A percentile compares a stretch with the other conserved stretches of the same genome.
Conservation (phyloP, 2,888 invertebrate species). For the Epirrhoe tristata region DNA sequence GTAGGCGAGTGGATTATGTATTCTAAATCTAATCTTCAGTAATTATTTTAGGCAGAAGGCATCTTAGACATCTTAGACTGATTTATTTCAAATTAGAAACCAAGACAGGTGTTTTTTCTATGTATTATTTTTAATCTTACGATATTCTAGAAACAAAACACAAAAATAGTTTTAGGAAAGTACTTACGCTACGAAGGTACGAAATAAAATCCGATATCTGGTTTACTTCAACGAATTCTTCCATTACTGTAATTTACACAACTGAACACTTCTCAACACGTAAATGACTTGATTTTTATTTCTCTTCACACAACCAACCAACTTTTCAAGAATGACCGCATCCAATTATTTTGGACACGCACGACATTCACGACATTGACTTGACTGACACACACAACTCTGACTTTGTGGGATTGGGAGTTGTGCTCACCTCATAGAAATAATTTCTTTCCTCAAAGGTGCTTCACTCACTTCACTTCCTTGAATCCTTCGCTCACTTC, state of each 20-base stretch:
- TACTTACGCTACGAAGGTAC: conserved; percentile 92
- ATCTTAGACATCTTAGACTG: background rate
- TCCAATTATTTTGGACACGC: background rate
- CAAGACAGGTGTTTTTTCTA: conserved; percentile 7
- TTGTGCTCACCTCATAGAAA: too few species aligned
- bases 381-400: background rate
- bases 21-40: background rate
- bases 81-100: background rate
- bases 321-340: conserved; percentile 30
- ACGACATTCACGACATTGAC: background rate
- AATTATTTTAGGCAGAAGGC: background rate
- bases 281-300: conserved; percentile 2
- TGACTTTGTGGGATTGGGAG: too few species aligned
- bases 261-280: conserved; percentile 23
- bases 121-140: conserved; percentile 27
- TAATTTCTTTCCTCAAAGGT: too few species aligned
- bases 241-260: conserved; percentile 62
- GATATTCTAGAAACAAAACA: conserved; percentile 15
- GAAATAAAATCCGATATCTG: conserved; percentile 92
- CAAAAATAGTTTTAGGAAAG: conserved; percentile 29
- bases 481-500: too few species aligned
- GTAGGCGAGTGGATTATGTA: background rate
- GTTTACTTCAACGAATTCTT: conserved; percentile 88
- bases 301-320: too few species aligned
- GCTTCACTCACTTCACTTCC: too few species aligned